phyloP scores from a whole-genome alignment of 2,888 invertebrate genomes.

The Acronicta aceris region DNA sequence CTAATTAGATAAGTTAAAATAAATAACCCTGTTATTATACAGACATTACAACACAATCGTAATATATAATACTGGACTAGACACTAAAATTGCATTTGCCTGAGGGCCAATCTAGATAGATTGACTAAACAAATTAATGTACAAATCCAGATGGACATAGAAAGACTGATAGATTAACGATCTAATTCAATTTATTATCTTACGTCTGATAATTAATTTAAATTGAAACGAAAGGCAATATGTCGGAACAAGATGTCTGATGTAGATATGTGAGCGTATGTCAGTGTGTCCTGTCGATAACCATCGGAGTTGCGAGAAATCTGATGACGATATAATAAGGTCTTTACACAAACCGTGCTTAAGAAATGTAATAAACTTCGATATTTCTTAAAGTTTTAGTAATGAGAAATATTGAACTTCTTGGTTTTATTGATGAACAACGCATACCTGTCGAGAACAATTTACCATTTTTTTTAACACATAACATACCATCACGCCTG shows the following conservation, averaged over 20 bases:
- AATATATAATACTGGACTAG: no score
- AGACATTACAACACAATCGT: no score
- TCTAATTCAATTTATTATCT: conserved; percentile 45
- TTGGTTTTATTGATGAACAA: no score
- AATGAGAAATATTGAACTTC: no score
- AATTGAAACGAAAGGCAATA: conserved; percentile 50
- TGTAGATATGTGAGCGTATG: conserved; percentile 33
- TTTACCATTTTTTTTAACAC: no score
- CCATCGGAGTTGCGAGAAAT: conserved; percentile 47
- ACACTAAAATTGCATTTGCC: not conserved
- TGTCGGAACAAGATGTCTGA: conserved; percentile 26
- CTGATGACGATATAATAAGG: conserved; percentile 50
- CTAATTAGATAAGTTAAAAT: no score
- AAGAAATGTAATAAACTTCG: not conserved
- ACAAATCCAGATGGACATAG: conserved; percentile 12
- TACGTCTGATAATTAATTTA: conserved; percentile 43
- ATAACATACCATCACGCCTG: no score
- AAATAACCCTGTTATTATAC: not conserved
- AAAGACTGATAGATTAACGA: conserved; percentile 26
- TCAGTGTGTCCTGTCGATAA: conserved; percentile 38
- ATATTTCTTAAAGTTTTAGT: no score
- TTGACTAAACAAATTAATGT: conserved; percentile 11
- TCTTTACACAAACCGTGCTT: not conserved
- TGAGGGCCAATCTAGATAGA: conserved; percentile 8
- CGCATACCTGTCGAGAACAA: no score